A percentile compares a stretch with the other conserved stretches of the same genome.
phyloP scores from a whole-genome alignment of 2,888 invertebrate species.

The Gastracanthus pulcherrimus region DNA sequence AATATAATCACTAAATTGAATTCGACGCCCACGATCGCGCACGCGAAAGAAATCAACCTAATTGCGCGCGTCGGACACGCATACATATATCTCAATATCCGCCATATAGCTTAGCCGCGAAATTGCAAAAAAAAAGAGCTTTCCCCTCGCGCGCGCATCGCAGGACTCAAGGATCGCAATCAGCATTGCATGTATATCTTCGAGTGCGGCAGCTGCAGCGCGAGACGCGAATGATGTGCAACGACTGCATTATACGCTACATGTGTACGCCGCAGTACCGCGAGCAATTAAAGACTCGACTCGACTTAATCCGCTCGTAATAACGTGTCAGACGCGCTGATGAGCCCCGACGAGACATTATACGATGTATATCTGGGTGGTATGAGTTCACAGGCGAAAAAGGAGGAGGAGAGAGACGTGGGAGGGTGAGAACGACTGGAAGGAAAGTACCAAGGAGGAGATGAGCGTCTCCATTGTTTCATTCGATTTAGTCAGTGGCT shows the following conservation, averaged over 20 bases:
- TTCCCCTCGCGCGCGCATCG: not conserved
- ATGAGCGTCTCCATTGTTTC: conserved; percentile 49
- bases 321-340: conserved; percentile 64
- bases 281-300: conserved; percentile 62
- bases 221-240: too few species aligned
- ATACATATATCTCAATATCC: too few species aligned
- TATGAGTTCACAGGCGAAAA: not conserved
- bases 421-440: conserved; percentile 3
- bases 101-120: not conserved
- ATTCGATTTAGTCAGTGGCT: conserved; percentile 39
- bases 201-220: not conserved
- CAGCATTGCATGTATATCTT: conserved; percentile 21
- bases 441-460: conserved; percentile 53
- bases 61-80: conserved; percentile 1
- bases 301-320: conserved; percentile 64
- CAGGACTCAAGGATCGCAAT: conserved; percentile 65
- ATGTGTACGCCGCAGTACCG: conserved; percentile 19
- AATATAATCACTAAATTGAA: conserved; percentile 8
- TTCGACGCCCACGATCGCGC: not conserved
- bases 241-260: not conserved
- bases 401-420: not conserved
- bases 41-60: conserved; percentile 22
- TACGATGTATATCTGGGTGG: not conserved
- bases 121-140: not conserved
- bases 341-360: conserved; percentile 53